phyloP scores from a whole-genome alignment of 2,113 vertebrate species.

The Nanorana parkeri region DNA sequence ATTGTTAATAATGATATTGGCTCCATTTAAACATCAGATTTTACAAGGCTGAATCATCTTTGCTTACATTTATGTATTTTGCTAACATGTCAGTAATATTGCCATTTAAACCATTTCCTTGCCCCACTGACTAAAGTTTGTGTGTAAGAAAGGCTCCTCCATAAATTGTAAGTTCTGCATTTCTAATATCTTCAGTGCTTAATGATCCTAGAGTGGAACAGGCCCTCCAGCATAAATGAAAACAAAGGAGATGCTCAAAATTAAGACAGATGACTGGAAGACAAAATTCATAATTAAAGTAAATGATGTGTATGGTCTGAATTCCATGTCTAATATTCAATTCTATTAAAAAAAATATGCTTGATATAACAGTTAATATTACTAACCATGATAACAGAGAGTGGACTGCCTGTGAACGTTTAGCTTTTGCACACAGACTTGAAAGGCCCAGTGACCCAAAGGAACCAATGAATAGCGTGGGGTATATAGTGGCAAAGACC shows the following conservation, averaged over 20 bases:
- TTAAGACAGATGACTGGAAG: slow-evolving; percentile 22
- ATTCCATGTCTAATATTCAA: background rate
- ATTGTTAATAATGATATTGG: too few species aligned
- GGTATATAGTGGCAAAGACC: too few species aligned
- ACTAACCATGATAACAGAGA: background rate
- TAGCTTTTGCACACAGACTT: too few species aligned
- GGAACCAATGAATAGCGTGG: too few species aligned
- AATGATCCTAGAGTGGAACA: slow-evolving; percentile 42
- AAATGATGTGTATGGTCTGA: slow-evolving; percentile 2
- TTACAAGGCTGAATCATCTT: background rate
- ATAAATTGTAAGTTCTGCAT: slow-evolving; percentile 53
- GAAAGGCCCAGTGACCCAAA: too few species aligned
- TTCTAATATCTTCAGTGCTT: slow-evolving; percentile 48
- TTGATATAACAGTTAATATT: background rate
- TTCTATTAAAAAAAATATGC: background rate
- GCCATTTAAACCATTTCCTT: slow-evolving; percentile 27
- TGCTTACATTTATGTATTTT: slow-evolving; percentile 33
- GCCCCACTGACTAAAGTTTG: slow-evolving; percentile 9
- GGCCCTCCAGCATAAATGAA: slow-evolving; percentile 46
- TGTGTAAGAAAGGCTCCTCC: slow-evolving; percentile 21
- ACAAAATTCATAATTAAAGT: slow-evolving; percentile 40
- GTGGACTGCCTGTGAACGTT: too few species aligned
- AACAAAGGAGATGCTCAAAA: slow-evolving; percentile 33
- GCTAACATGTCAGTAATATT: slow-evolving; percentile 25
- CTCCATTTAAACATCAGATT: too few species aligned